A percentile compares a stretch with the other conserved stretches of the same genome.
Conservation (phyloP, 2,113 vertebrate genomes). For the Cephalopholis sonnerati region DNA sequence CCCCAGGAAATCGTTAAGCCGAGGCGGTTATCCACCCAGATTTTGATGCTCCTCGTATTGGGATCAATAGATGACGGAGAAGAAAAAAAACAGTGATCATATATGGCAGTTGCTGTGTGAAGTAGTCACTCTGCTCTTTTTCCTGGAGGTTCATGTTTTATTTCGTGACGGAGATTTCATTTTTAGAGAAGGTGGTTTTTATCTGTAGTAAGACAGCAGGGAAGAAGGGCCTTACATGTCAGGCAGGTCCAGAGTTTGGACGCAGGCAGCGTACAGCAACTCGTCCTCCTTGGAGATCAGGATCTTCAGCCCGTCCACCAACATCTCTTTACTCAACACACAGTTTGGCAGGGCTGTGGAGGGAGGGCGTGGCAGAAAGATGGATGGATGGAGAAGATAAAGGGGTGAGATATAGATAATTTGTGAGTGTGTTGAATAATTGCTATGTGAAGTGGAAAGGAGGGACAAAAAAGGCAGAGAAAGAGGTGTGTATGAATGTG, state of each 20-base stretch:
- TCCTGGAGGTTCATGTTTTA: not conserved
- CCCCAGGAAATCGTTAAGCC: not conserved
- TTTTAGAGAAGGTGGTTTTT: not conserved
- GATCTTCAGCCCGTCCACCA: slow-evolving; percentile 94
- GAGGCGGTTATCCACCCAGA: not conserved
- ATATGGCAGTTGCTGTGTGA: not conserved
- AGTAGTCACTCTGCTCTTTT: not conserved
- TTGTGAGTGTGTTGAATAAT: slow-evolving; percentile 46
- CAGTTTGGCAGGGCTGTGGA: slow-evolving; percentile 87
- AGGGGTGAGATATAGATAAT: slow-evolving; percentile 38
- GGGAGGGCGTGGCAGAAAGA: slow-evolving; percentile 27
- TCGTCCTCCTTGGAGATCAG: slow-evolving; percentile 97
- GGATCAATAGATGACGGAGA: not conserved
- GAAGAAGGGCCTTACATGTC: slow-evolving; percentile 89
- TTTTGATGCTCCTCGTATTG: not conserved
- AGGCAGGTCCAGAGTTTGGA: slow-evolving; percentile 93
- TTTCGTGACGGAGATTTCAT: not conserved
- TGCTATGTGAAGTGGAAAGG: slow-evolving; percentile 27
- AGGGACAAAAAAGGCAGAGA: slow-evolving; percentile 3
- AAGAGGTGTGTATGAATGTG: slow-evolving; percentile 13
- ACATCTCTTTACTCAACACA: slow-evolving; percentile 91
- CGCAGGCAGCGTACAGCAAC: slow-evolving; percentile 93
- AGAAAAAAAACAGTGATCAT: not conserved
- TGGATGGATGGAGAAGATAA: slow-evolving; percentile 45
- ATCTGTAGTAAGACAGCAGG: not conserved